Evolutionary conservation across 2,888 invertebrate species (phyloP).

Genomic region (Caenorhabditis becei): DNA sequence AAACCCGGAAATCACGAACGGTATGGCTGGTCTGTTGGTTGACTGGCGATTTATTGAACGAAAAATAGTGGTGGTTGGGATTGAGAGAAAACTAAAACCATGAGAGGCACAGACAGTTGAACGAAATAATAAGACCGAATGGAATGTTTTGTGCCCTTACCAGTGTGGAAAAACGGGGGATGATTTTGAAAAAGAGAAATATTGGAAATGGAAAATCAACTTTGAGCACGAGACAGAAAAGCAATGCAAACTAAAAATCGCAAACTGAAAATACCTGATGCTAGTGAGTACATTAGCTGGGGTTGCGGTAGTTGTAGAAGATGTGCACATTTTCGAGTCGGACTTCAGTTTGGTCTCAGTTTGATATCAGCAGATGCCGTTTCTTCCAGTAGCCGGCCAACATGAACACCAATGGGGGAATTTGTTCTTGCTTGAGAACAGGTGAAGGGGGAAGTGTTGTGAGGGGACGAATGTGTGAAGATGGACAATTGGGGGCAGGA

Average conservation of each 20-base stretch:
- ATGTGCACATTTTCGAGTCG: conserved; percentile 37
- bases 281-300: conserved; percentile 46
- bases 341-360: not conserved
- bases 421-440: conserved; percentile 18
- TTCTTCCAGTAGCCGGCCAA: not conserved
- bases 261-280: conserved; percentile 46
- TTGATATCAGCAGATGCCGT: not conserved
- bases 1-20: conserved; percentile 38
- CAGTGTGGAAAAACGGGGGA: not conserved
- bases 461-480: conserved; percentile 27
- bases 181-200: not conserved
- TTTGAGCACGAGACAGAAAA: too few relatives aligned
- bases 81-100: conserved; percentile 7
- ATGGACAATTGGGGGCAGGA: conserved; percentile 40
- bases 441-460: conserved; percentile 22
- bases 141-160: conserved; percentile 17
- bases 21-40: conserved; percentile 36
- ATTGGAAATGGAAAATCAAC: not conserved
- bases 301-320: conserved; percentile 10
- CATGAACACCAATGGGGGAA: not conserved
- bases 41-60: conserved; percentile 57
- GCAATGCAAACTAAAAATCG: too few relatives aligned
- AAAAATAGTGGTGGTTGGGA: conserved; percentile 35
- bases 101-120: conserved; percentile 20
- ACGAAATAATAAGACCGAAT: conserved; percentile 40